Evolutionary conservation across 2,888 invertebrate genomes (phyloP), one percentile per base, ranked within the genome.

Genomic region (Prenolepis imparis): DNA sequence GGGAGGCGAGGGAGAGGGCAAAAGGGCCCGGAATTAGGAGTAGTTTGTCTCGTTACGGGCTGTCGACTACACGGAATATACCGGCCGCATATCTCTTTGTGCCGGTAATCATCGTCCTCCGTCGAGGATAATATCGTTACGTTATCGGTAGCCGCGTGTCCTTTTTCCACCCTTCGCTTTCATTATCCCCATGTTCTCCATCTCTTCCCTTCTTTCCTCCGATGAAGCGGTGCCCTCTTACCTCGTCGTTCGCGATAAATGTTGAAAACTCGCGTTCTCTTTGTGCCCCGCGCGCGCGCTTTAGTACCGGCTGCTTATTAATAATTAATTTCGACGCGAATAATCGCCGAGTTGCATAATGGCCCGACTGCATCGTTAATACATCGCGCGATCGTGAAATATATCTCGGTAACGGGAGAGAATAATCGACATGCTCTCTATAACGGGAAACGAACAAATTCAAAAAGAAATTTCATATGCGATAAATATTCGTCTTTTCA

Each of bases 21-120:
- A 8, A 6, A 66, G 39, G 66, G 84, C 57, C 75, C 70, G 84
- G 82, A 88, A 89, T 89, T 88, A 89, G 87, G 82, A 87, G 74
- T 85, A 90, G 88, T 89, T 90, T 90, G 90, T 87, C 89, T 90
- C 90, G 90, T 90, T 90, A 89, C 83, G 86, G 82, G 44, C 59
- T 75, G 75, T 81, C 83, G 66, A 83, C 80, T 83, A 77, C 80
- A 64, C 64, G 64, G 64, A 66, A 63, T 52, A 80, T 80, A 66
- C 74, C 68, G 84, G 63, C 52, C 24, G 44, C 81, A 63, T 73
- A 81, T 87, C 89, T 87, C 87, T 89, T 87, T 88, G 89, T 87
- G 70, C 83, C 55, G 64, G 78, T 84, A 86, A 90, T 90, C 81
- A 86, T 82, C 81, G 75, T 44, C 72, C 83, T 67, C 52, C 84